These are phyloP conservation scores for Calosoma granatense DNA, from an alignment of 1,140 invertebrate species.

Conservation along the genomic window DNA sequence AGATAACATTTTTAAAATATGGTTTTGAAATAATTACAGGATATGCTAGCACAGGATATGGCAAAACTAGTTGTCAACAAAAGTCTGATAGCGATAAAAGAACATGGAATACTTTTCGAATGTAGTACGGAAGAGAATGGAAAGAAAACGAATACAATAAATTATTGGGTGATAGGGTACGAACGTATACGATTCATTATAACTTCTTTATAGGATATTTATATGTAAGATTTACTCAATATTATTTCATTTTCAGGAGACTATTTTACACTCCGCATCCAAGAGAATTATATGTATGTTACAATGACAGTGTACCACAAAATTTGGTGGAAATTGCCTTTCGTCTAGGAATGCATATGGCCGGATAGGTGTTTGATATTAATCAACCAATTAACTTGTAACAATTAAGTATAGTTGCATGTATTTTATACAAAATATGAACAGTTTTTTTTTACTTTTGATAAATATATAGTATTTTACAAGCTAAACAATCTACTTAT, in stretches of 20 bases:
- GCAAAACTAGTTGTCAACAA: slow-evolving; percentile 50
- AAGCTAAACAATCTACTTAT: too few relatives aligned
- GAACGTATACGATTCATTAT: slow-evolving; percentile 9
- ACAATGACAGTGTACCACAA: slow-evolving; percentile 64
- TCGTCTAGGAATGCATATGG: slow-evolving; percentile 38
- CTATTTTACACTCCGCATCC: slow-evolving; percentile 59
- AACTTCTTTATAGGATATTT: background rate
- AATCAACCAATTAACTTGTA: too few relatives aligned
- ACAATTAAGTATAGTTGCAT: too few relatives aligned
- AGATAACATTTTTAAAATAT: too few relatives aligned
- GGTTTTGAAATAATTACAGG: slow-evolving; percentile 26
- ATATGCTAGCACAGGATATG: slow-evolving; percentile 44
- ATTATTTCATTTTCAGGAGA: slow-evolving; percentile 52
- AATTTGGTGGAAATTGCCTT: slow-evolving; percentile 75
- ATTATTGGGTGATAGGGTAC: slow-evolving; percentile 39
- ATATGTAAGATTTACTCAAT: too few relatives aligned
- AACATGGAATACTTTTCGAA: slow-evolving; percentile 57
- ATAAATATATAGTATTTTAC: too few relatives aligned
- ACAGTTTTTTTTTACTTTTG: too few relatives aligned
- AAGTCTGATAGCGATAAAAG: slow-evolving; percentile 65
- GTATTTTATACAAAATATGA: too few relatives aligned
- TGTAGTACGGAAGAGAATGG: slow-evolving; percentile 31
- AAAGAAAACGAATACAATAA: slow-evolving; percentile 25
- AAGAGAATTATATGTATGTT: slow-evolving; percentile 69
- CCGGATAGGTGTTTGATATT: slow-evolving; percentile 9